phyloP scores from a whole-genome alignment of 2,888 invertebrate genomes.

The Ophion slaviceki region DNA sequence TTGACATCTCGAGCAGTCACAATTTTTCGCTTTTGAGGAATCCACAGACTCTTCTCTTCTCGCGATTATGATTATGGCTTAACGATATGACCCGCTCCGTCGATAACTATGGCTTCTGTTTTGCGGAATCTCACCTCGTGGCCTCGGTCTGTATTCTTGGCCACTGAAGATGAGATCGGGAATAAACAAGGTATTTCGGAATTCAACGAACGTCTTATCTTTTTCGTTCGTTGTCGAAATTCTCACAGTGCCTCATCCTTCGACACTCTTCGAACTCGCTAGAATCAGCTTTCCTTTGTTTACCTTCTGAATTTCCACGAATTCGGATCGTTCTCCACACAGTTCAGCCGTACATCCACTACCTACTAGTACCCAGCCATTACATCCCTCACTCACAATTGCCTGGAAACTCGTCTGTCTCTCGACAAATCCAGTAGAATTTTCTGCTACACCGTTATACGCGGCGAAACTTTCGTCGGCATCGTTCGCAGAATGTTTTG shows the following conservation, averaged over 20 bases:
- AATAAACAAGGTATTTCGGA: slow-evolving; percentile 60
- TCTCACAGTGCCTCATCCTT: neutral
- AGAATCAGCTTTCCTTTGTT: slow-evolving; percentile 10
- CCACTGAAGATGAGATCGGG: slow-evolving; percentile 64
- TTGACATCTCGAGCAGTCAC: no score
- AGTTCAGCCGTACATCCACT: slow-evolving; percentile 54
- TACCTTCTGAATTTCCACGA: slow-evolving; percentile 16
- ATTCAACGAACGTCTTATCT: neutral
- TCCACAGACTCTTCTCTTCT: no score
- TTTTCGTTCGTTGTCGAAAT: neutral
- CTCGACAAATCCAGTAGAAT: no score
- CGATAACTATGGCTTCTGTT: slow-evolving; percentile 42
- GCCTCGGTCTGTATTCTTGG: slow-evolving; percentile 63
- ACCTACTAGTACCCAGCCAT: slow-evolving; percentile 24
- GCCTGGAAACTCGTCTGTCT: no score
- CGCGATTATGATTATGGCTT: no score
- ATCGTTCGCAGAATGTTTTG: no score
- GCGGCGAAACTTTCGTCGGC: no score
- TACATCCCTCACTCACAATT: no score
- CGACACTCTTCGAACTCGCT: neutral
- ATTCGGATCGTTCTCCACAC: slow-evolving; percentile 28
- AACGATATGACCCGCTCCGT: slow-evolving; percentile 34
- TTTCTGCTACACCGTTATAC: no score
- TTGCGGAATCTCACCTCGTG: slow-evolving; percentile 53
- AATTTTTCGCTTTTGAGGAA: no score